These are phyloP conservation scores for Druon quercuslanigerum DNA, from an alignment of 1,140 invertebrate genomes.

Conservation along the genomic window DNA sequence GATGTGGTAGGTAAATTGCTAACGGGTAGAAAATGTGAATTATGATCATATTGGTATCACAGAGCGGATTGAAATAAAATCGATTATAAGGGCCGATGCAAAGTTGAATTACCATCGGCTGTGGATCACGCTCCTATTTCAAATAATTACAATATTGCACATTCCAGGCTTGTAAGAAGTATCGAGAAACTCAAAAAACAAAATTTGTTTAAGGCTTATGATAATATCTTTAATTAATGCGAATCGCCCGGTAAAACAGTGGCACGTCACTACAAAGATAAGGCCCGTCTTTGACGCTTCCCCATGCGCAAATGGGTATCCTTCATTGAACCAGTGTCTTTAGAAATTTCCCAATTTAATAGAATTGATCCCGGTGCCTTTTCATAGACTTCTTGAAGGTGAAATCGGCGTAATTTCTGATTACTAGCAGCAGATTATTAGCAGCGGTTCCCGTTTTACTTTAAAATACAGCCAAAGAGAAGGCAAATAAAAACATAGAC, in stretches of 20 bases:
- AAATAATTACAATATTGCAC: neutral
- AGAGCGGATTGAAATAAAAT: no score
- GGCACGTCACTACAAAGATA: no score
- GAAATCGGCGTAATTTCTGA: slow-evolving; percentile 66
- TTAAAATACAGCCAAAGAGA: no score
- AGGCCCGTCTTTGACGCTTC: no score
- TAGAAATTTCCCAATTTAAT: slow-evolving; percentile 62
- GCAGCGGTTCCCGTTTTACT: no score
- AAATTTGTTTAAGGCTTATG: neutral
- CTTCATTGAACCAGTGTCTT: no score
- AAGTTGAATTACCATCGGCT: no score
- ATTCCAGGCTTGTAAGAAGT: neutral
- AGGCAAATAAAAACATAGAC: no score
- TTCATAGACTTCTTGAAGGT: slow-evolving; percentile 63
- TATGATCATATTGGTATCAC: neutral
- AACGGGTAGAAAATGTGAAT: slow-evolving; percentile 33
- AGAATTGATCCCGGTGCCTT: slow-evolving; percentile 61
- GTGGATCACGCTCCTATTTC: slow-evolving; percentile 11
- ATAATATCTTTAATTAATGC: slow-evolving; percentile 36
- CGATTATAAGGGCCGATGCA: no score
- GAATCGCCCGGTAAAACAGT: slow-evolving; percentile 28
- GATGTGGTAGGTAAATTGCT: slow-evolving; percentile 39
- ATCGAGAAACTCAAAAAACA: slow-evolving; percentile 28
- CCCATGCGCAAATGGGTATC: no score
- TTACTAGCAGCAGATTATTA: no score